Percentiles rank a stretch among this genome's conserved stretches.
phyloP scores from a whole-genome alignment of 2,888 invertebrate species.

The Lochmaea capreae region DNA sequence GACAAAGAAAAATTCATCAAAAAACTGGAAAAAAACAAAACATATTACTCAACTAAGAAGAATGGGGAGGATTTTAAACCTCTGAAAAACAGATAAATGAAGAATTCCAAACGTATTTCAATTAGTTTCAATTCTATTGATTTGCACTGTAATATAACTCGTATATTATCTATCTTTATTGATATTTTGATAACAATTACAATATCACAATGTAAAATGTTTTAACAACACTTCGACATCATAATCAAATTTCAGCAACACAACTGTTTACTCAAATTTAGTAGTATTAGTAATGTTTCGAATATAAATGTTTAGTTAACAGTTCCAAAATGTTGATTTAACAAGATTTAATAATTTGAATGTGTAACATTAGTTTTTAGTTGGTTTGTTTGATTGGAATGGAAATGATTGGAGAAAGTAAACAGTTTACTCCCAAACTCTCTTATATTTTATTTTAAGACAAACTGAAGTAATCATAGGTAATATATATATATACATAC shows the following conservation, averaged over 20 bases:
- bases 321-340: slow-evolving; percentile 6
- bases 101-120: too few relatives aligned
- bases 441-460: background rate
- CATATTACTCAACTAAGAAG: too few relatives aligned
- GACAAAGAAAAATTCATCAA: too few relatives aligned
- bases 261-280: slow-evolving; percentile 8
- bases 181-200: too few relatives aligned
- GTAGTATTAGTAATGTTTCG: slow-evolving; percentile 10
- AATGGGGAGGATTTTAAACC: too few relatives aligned
- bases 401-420: background rate
- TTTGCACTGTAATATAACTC: too few relatives aligned
- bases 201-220: background rate
- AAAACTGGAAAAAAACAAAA: too few relatives aligned
- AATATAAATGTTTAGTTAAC: slow-evolving; percentile 9
- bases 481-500: too few relatives aligned
- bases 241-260: slow-evolving; percentile 8
- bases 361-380: background rate
- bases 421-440: background rate
- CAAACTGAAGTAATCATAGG: background rate
- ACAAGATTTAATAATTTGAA: slow-evolving; percentile 10
- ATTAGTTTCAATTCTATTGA: too few relatives aligned
- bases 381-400: slow-evolving; percentile 4
- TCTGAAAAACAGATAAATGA: too few relatives aligned
- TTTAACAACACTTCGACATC: background rate
- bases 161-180: too few relatives aligned